These are phyloP conservation scores for Drosophila chauvacae DNA, from an alignment of 1,140 invertebrate species.

Conservation along the genomic window DNA sequence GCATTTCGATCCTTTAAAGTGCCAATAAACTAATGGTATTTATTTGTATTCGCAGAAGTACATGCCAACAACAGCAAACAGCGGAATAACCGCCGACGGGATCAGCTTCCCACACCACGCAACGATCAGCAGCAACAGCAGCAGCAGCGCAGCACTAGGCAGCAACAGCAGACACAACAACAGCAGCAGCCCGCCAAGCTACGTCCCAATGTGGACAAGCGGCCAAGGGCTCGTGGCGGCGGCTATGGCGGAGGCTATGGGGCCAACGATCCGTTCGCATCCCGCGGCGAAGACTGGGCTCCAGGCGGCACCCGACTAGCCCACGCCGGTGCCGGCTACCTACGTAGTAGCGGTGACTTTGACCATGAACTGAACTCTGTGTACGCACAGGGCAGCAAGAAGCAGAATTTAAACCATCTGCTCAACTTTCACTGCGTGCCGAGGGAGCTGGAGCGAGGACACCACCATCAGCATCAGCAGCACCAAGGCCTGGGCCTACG, in stretches of 20 bases:
- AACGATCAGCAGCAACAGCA: slow-evolving; percentile 64
- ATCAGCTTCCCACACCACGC: slow-evolving; percentile 65
- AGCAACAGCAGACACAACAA: slow-evolving; percentile 58
- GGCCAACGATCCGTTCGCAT: slow-evolving; percentile 40
- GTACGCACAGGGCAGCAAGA: slow-evolving; percentile 93
- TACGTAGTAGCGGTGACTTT: slow-evolving; percentile 65
- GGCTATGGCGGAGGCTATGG: slow-evolving; percentile 18
- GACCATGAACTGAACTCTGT: slow-evolving; percentile 92
- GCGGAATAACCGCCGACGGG: slow-evolving; percentile 72
- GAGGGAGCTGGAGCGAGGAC: slow-evolving; percentile 84
- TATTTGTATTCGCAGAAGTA: slow-evolving; percentile 51
- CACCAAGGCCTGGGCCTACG: slow-evolving; percentile 64
- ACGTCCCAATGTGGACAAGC: slow-evolving; percentile 81
- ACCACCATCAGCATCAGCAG: slow-evolving; percentile 47
- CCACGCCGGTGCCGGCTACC: slow-evolving; percentile 46
- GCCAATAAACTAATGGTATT: neutral
- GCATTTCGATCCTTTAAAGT: neutral
- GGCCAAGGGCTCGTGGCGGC: slow-evolving; percentile 64
- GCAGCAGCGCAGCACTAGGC: slow-evolving; percentile 27
- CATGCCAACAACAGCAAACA: slow-evolving; percentile 66
- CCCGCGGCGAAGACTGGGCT: slow-evolving; percentile 52
- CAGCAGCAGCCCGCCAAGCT: slow-evolving; percentile 61
- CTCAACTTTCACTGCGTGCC: slow-evolving; percentile 93
- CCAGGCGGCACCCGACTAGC: slow-evolving; percentile 73
- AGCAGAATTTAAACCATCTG: slow-evolving; percentile 96